phyloP scores from a whole-genome alignment of 2,888 invertebrate species.

The Sepioteuthis lessoniana region DNA sequence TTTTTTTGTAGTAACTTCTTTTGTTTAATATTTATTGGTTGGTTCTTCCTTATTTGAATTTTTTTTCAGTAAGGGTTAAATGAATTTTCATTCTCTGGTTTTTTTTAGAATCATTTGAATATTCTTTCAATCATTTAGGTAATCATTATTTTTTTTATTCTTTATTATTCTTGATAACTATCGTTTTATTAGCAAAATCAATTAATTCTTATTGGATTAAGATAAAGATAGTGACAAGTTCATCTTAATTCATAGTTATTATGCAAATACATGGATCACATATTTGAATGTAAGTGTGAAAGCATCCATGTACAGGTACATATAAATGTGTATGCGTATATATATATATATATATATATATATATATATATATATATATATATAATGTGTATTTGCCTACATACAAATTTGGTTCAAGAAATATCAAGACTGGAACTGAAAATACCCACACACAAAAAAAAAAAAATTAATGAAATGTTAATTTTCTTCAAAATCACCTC shows the following conservation, averaged over 20 bases:
- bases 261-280: not conserved
- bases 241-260: not conserved
- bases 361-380: too few species aligned
- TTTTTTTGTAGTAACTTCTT: not conserved
- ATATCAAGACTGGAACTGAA: too few species aligned
- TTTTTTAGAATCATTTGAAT: not conserved
- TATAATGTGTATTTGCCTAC: too few species aligned
- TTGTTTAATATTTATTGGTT: not conserved
- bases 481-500: too few species aligned
- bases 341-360: too few species aligned
- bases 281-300: not conserved
- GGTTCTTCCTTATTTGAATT: not conserved
- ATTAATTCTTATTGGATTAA: conserved; percentile 6
- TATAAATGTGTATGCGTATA: too few species aligned
- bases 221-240: not conserved
- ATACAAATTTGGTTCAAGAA: too few species aligned
- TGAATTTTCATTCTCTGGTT: not conserved
- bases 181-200: not conserved
- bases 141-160: not conserved
- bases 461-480: too few species aligned
- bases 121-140: not conserved
- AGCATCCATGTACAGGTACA: not conserved
- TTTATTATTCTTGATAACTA: not conserved
- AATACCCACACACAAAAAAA: too few species aligned
- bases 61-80: not conserved